A percentile compares a stretch with the other conserved stretches of the same genome.
Conservation (phyloP, 2,797 vertebrate species). For the Trachurus trachurus region DNA sequence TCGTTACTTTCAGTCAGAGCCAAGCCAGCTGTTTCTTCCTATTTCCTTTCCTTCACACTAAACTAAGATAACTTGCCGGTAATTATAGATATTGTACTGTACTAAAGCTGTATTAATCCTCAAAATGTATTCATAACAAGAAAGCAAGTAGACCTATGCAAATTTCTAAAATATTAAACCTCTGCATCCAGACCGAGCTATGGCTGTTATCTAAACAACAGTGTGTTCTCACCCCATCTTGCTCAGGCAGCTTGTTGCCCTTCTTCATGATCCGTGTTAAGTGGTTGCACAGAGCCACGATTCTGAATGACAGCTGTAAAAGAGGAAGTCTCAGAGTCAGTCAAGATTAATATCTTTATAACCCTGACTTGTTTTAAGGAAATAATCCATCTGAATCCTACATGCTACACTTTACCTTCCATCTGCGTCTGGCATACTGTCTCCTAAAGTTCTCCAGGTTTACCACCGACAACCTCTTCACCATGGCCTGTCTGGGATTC, state of each 20-base stretch:
- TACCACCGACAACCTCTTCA: conserved; percentile 92
- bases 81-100: background rate
- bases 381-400: background rate
- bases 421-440: conserved; percentile 92
- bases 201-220: background rate
- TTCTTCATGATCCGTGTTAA: conserved; percentile 93
- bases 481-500: conserved; percentile 91
- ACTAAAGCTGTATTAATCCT: background rate
- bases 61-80: background rate
- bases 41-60: background rate
- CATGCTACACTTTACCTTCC: conserved; percentile 90
- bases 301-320: conserved; percentile 91
- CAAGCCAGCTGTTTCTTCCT: background rate
- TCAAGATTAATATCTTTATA: background rate
- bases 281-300: conserved; percentile 95
- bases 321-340: background rate
- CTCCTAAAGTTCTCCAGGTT: conserved; percentile 97
- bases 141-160: rapidly evolving
- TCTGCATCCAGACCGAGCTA: background rate
- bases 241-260: conserved; percentile 74
- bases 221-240: conserved; percentile 82
- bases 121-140: background rate
- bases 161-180: background rate
- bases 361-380: background rate
- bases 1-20: background rate